phyloP scores from a whole-genome alignment of 2,113 vertebrate genomes.

The Daboia siamensis region DNA sequence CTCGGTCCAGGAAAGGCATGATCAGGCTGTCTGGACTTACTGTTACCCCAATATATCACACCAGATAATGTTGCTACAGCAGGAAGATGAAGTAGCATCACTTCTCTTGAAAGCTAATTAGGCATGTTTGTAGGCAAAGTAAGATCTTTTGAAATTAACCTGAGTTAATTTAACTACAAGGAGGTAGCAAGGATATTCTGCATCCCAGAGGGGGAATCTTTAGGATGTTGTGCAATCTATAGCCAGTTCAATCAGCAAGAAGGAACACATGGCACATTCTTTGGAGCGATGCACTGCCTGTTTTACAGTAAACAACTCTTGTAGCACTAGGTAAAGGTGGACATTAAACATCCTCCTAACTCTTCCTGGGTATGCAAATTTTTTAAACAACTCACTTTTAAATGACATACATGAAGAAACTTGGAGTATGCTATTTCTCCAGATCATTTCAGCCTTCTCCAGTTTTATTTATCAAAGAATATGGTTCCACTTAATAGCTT shows the following conservation, averaged over 20 bases:
- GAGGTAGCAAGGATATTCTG: neutral
- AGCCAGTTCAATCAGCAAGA: neutral
- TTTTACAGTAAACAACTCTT: neutral
- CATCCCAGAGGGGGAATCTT: neutral
- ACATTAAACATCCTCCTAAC: neutral
- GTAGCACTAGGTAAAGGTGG: neutral
- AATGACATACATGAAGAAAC: neutral
- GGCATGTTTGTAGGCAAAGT: neutral
- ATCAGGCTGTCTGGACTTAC: neutral
- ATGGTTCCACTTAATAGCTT: neutral
- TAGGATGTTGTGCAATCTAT: neutral
- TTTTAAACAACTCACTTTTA: neutral
- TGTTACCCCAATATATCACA: too few species aligned
- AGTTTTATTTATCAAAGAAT: neutral
- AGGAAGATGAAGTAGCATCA: neutral
- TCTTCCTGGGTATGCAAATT: neutral
- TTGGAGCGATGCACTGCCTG: neutral
- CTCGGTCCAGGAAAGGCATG: neutral
- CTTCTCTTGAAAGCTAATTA: neutral
- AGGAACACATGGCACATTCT: neutral
- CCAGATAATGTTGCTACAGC: neutral
- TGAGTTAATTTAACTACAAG: neutral
- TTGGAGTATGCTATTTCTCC: neutral
- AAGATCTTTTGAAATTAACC: neutral
- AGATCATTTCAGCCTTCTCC: neutral